These are phyloP conservation scores for Genyomyrus donnyi DNA, from an alignment of 2,113 vertebrate species.

Conservation along the genomic window DNA sequence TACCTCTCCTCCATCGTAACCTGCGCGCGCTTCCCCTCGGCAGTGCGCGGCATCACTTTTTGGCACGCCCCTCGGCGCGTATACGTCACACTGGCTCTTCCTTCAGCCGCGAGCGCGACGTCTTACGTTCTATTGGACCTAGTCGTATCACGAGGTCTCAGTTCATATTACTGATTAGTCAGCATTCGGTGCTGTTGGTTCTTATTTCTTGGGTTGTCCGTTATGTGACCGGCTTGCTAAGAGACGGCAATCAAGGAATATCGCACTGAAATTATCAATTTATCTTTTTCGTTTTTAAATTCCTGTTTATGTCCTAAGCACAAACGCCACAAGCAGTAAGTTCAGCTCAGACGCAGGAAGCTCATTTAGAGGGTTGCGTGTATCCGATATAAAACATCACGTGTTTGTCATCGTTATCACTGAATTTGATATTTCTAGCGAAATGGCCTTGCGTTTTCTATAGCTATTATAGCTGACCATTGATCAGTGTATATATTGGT, in stretches of 20 bases:
- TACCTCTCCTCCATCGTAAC: slow-evolving; percentile 63
- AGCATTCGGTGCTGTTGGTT: background rate
- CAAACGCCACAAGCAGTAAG: background rate
- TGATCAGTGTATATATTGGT: background rate
- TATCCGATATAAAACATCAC: background rate
- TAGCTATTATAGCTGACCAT: background rate
- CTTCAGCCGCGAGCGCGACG: background rate
- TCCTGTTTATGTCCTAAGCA: background rate
- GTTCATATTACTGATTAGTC: background rate
- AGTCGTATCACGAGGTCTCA: background rate
- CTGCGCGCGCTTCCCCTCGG: slow-evolving; percentile 29
- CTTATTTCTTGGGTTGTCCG: background rate
- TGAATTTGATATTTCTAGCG: background rate
- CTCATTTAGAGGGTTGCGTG: background rate
- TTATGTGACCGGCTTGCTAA: background rate
- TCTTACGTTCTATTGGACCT: background rate
- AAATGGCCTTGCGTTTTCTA: background rate
- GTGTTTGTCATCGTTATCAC: background rate
- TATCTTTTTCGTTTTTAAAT: background rate
- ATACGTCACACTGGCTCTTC: slow-evolving; percentile 26
- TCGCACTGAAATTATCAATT: background rate
- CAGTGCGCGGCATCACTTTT: slow-evolving; percentile 41
- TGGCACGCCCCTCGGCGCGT: slow-evolving; percentile 21
- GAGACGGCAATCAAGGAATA: background rate
- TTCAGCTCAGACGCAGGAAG: background rate